Evolutionary conservation across 2,888 invertebrate genomes (phyloP), one percentile per base, ranked within the genome.

Genomic region (Erpobdella octoculata): DNA sequence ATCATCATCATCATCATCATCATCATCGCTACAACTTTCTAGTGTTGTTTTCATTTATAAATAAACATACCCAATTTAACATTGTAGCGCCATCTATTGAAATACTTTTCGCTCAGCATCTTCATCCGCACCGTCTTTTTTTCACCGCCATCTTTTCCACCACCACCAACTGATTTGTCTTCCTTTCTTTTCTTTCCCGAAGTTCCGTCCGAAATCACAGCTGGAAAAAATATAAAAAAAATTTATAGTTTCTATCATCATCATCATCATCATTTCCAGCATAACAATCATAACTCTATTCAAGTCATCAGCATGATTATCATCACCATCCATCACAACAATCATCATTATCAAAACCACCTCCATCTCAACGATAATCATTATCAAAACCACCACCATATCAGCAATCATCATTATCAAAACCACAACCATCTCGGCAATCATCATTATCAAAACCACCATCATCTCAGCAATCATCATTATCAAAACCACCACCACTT

Each of bases 31-130:
- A n/a, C n/a, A n/a, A n/a, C n/a, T n/a, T n/a, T n/a, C n/a, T n/a
- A n/a, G n/a, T n/a, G n/a, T n/a, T n/a, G n/a, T n/a, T n/a, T n/a
- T n/a, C n/a, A n/a, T n/a, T n/a, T n/a, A n/a, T n/a, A n/a, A n/a
- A 33, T 18, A 4, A 25, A 70, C 76, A 71, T 38, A 53, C 79
- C 77, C 71, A 78, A 78, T 78, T 78, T 78, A 78, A 80, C 79
- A 74, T 79, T 83, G 59, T 83, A 81, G 35, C 86, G 84, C 91
- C 91, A 92, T 18, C 88, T 86, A 67, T 85, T 85, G 0, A 87
- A 88, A 79, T 90, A 92, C 80, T 91, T 92, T 79, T 91, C 91
- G 78, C 85, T 85, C 65, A 92, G 82, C 81, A 89, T 91, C 70
- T 74, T 75, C 21, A 73, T 74, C 25, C 73, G 68, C 12, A 71